phyloP scores from a whole-genome alignment of 2,797 vertebrate species.

The Nyctibius grandis region DNA sequence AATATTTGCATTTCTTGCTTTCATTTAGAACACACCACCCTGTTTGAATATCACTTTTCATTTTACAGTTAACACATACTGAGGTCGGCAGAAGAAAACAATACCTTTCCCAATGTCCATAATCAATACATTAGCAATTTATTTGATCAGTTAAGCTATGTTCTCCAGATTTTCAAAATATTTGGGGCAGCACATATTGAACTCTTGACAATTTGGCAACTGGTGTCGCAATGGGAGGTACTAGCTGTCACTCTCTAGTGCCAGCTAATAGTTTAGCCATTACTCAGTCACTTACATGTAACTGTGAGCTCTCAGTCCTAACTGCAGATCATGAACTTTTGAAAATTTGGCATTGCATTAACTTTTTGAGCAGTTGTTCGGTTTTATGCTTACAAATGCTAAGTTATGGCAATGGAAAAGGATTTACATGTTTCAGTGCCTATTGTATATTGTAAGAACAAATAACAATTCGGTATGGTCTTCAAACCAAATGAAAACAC shows the following conservation, averaged over 20 bases:
- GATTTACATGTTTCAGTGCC: not conserved
- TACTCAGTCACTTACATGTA: not conserved
- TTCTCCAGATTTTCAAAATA: not conserved
- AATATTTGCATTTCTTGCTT: not conserved
- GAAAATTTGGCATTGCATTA: not conserved
- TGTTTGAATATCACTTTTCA: not conserved
- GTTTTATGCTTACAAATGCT: not conserved
- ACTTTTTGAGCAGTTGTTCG: not conserved
- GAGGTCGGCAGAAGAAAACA: not conserved
- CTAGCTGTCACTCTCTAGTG: not conserved
- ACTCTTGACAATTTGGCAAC: not conserved
- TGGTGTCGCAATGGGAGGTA: not conserved
- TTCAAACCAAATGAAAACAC: not conserved
- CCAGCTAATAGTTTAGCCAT: not conserved
- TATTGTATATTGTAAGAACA: not conserved
- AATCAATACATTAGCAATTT: not conserved
- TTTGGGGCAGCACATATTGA: not conserved
- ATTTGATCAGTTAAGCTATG: not conserved
- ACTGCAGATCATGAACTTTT: not conserved
- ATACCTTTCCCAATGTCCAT: not conserved
- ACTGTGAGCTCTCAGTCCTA: not conserved
- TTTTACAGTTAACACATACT: not conserved
- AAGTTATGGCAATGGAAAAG: not conserved
- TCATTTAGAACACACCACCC: not conserved
- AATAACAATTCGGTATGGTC: not conserved